phyloP scores from a whole-genome alignment of 2,888 invertebrate species.

The Lasioglossum morio region DNA sequence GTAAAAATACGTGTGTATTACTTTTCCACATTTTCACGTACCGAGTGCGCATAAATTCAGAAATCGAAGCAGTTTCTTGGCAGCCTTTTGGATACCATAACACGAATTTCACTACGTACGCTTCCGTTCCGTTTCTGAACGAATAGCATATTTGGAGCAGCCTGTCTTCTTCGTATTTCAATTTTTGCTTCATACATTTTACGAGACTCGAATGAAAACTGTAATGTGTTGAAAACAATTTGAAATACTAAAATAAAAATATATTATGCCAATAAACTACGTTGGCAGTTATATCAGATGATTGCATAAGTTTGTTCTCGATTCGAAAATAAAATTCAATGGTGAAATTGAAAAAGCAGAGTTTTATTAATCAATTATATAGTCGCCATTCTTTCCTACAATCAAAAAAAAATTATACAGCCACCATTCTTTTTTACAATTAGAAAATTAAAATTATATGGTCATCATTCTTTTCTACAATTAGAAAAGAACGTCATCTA shows the following conservation, averaged over 20 bases:
- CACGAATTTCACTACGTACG: slow-evolving; percentile 18
- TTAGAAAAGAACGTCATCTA: too few relatives aligned
- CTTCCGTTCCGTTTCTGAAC: neutral
- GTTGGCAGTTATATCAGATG: neutral
- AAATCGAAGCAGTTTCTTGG: slow-evolving; percentile 34
- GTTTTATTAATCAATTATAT: too few relatives aligned
- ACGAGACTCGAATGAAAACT: neutral
- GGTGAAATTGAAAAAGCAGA: too few relatives aligned
- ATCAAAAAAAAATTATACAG: too few relatives aligned
- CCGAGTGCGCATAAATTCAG: slow-evolving; percentile 23
- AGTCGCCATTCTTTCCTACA: too few relatives aligned
- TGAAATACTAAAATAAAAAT: neutral
- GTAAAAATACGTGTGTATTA: neutral
- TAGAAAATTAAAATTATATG: too few relatives aligned
- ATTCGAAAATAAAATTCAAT: too few relatives aligned
- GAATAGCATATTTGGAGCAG: neutral
- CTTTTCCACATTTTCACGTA: neutral
- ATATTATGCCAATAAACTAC: neutral
- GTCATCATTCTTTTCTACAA: too few relatives aligned
- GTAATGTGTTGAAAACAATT: neutral
- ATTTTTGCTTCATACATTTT: neutral
- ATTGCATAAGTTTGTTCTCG: too few relatives aligned
- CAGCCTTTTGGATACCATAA: slow-evolving; percentile 1
- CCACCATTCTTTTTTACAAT: too few relatives aligned
- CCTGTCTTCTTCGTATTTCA: neutral